phyloP scores from a whole-genome alignment of 2,888 invertebrate genomes.

The Steromphala cineraria region DNA sequence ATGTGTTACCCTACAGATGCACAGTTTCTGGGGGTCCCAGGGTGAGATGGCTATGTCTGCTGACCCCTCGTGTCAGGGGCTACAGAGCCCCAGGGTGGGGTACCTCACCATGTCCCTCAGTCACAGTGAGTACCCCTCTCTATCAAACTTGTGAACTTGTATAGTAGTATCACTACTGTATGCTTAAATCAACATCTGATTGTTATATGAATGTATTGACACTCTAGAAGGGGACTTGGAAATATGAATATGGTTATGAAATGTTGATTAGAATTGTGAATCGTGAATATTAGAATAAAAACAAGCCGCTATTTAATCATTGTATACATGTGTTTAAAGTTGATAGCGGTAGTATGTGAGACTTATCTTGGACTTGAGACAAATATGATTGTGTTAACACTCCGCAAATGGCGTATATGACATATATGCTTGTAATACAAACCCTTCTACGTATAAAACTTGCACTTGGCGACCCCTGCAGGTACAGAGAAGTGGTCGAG shows the following conservation, averaged over 20 bases:
- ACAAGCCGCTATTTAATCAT: too few relatives aligned
- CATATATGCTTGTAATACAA: too few relatives aligned
- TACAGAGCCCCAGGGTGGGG: constrained; percentile 90
- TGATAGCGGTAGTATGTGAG: too few relatives aligned
- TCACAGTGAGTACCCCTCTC: constrained; percentile 22
- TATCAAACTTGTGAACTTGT: not conserved
- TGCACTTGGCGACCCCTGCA: constrained; percentile 21
- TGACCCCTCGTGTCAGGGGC: constrained; percentile 74
- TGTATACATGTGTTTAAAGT: too few relatives aligned
- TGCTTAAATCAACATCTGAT: not conserved
- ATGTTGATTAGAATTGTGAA: too few relatives aligned
- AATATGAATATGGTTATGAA: too few relatives aligned
- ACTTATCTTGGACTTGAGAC: too few relatives aligned
- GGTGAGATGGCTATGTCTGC: constrained; percentile 75
- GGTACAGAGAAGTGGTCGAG: constrained; percentile 51
- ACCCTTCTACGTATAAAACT: not conserved
- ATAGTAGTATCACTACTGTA: not conserved
- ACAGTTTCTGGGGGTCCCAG: constrained; percentile 68
- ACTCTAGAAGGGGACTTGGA: not conserved
- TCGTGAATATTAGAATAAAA: too few relatives aligned
- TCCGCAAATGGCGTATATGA: too few relatives aligned
- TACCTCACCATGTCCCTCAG: constrained; percentile 83
- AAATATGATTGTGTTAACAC: too few relatives aligned
- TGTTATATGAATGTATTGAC: not conserved
- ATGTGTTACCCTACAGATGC: constrained; percentile 64